Conservation (phyloP, 2,113 vertebrate genomes). For the Hylia prasina region DNA sequence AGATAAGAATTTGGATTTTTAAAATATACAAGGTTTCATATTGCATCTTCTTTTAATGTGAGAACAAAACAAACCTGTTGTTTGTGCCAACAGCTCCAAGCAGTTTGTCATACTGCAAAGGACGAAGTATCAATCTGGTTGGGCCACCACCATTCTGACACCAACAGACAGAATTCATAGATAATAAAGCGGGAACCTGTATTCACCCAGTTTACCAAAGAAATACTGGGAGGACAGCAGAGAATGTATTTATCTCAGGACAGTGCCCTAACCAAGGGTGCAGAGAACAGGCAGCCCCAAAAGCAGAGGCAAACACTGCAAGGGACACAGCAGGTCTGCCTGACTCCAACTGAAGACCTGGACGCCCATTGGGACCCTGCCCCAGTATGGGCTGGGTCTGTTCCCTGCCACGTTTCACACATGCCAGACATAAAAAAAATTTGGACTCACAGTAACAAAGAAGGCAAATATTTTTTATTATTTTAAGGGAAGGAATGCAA, state of each 20-base stretch:
- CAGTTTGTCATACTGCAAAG: not conserved
- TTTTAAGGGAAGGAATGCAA: not conserved
- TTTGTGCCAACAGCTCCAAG: not conserved
- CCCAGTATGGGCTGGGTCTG: accelerated
- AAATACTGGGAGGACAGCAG: not conserved
- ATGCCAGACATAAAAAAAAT: not conserved
- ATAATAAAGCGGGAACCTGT: not conserved
- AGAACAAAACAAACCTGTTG: conserved; percentile 28
- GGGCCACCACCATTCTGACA: not conserved
- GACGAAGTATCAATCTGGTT: not conserved
- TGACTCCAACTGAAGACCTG: not conserved
- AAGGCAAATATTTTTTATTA: not conserved
- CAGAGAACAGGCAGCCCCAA: not conserved
- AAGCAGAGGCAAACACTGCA: not conserved
- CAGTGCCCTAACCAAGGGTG: not conserved
- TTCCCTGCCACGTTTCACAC: accelerated
- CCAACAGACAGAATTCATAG: not conserved
- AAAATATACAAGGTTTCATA: conserved; percentile 44
- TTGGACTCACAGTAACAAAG: not conserved
- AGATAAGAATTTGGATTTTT: conserved; percentile 66
- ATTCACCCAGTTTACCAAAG: not conserved
- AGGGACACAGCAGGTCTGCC: not conserved
- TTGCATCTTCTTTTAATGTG: not conserved
- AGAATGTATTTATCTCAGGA: not conserved
- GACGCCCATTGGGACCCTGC: accelerated